phyloP scores from a whole-genome alignment of 2,113 vertebrate species.

The Beaufortia kweichowensis region DNA sequence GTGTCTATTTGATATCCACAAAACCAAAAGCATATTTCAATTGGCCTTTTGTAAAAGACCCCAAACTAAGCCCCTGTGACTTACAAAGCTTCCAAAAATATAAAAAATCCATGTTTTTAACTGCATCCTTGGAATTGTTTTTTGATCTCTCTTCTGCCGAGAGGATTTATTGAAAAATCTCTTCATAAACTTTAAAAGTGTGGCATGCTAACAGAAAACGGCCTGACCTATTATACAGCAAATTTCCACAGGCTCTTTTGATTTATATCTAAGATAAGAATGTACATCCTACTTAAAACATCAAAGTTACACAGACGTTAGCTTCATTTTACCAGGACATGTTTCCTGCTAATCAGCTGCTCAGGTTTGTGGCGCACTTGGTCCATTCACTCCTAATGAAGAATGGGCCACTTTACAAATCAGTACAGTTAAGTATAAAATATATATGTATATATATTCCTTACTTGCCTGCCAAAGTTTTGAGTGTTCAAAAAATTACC shows the following conservation, averaged over 20 bases:
- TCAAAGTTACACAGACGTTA: conserved; percentile 23
- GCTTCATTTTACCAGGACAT: conserved; percentile 71
- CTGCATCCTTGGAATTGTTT: conserved; percentile 16
- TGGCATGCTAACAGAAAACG: conserved; percentile 28
- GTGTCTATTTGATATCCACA: conserved; percentile 17
- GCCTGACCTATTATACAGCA: neutral
- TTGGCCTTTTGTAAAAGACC: neutral
- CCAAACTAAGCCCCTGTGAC: neutral
- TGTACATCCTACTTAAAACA: conserved; percentile 17
- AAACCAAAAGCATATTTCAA: conserved; percentile 14
- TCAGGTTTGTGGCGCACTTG: conserved; percentile 18
- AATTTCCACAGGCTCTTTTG: neutral
- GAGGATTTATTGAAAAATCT: conserved; percentile 12
- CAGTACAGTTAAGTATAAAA: conserved; percentile 30
- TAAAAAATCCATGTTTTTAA: conserved; percentile 6
- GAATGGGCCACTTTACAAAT: conserved; percentile 14
- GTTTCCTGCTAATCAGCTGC: conserved; percentile 68
- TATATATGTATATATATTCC: neutral
- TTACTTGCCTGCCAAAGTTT: conserved; percentile 3
- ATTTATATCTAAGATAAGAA: conserved; percentile 1
- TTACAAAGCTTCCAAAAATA: neutral
- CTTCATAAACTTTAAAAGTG: conserved; percentile 20
- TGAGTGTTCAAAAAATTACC: conserved; percentile 15
- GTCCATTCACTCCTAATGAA: neutral
- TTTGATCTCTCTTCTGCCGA: neutral